phyloP scores from a whole-genome alignment of 2,888 invertebrate genomes.

The Buathra laborator region DNA sequence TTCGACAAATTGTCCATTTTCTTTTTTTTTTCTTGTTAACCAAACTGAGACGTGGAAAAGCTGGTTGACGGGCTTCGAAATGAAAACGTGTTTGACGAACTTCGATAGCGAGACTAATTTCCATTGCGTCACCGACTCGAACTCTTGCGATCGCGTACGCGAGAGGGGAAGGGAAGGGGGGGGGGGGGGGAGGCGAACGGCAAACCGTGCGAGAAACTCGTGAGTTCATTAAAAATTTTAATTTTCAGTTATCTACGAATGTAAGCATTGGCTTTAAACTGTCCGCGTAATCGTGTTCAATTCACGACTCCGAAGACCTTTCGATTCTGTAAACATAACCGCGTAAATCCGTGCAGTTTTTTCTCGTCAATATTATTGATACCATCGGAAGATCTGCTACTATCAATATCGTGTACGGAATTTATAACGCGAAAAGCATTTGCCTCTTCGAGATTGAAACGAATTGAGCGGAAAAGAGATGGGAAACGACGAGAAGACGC shows the following conservation, averaged over 20 bases:
- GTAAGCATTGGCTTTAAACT: neutral
- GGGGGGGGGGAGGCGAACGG: neutral
- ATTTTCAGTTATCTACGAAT: conserved; percentile 47
- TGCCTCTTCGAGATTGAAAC: no score
- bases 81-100: neutral
- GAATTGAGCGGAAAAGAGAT: neutral
- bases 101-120: conserved; percentile 36
- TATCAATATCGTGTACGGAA: neutral
- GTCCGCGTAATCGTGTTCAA: neutral
- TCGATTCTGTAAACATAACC: neutral
- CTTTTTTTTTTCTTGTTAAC: neutral
- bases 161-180: neutral
- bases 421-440: neutral
- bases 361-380: neutral
- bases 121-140: conserved; percentile 16
- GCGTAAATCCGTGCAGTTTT: neutral
- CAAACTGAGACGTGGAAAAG: neutral
- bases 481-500: neutral
- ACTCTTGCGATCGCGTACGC: neutral
- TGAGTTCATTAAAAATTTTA: conserved; percentile 55
- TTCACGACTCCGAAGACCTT: neutral
- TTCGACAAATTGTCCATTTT: no score
- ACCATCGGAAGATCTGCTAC: neutral
- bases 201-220: conserved; percentile 16
- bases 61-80: neutral